Conservation (phyloP, 2,888 invertebrate genomes). For the Limnephilus rhombicus region DNA sequence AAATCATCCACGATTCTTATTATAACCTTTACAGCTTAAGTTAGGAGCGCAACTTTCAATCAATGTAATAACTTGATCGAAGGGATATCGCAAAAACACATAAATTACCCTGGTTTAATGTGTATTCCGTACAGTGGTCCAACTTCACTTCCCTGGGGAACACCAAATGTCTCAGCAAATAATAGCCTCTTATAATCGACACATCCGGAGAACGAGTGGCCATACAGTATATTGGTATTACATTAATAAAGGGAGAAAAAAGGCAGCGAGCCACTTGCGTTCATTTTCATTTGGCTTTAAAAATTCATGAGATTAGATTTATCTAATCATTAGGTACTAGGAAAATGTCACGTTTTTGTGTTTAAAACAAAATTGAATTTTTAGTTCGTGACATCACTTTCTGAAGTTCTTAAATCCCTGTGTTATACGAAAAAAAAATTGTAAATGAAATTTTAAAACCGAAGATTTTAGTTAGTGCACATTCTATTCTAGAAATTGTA, state of each 20-base stretch:
- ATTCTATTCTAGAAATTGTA: no score
- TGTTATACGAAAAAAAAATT: no score
- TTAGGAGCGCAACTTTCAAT: neutral
- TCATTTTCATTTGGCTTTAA: neutral
- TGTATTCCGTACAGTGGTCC: neutral
- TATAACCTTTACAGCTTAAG: neutral
- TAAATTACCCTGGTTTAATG: neutral
- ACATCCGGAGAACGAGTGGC: slow-evolving; percentile 12
- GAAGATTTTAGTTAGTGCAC: no score
- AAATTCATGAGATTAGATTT: neutral
- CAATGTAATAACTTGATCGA: neutral
- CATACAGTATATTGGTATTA: neutral
- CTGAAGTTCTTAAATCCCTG: no score
- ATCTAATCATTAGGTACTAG: no score
- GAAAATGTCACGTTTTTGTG: no score
- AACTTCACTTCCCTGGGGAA: slow-evolving; percentile 7
- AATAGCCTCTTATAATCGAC: neutral
- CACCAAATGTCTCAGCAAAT: neutral
- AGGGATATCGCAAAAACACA: neutral
- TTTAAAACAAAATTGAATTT: no score
- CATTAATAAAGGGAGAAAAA: neutral
- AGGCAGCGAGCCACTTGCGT: neutral
- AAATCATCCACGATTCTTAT: neutral
- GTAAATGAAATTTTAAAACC: no score
- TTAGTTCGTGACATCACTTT: no score